Evolutionary conservation across 2,888 invertebrate species (phyloP).

Genomic region (Ornithoptera priamus): DNA sequence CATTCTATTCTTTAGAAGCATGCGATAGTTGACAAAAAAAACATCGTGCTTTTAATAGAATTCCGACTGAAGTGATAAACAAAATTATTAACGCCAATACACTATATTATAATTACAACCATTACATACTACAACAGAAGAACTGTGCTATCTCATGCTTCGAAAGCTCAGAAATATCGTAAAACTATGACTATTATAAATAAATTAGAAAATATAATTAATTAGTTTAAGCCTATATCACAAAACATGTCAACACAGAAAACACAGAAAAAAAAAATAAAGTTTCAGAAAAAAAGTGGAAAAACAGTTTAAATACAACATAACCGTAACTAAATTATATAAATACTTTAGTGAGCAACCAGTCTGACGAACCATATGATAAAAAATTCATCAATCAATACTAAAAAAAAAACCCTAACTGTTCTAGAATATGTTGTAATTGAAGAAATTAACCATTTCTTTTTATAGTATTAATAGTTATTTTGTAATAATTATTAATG

Average conservation of each 20-base stretch:
- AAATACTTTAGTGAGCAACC: slow-evolving; percentile 15
- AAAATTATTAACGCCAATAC: slow-evolving; percentile 12
- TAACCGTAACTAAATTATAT: slow-evolving; percentile 1
- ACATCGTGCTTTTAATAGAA: neutral
- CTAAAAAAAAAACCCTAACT: neutral
- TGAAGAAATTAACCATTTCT: neutral
- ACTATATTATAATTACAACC: neutral
- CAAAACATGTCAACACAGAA: slow-evolving; percentile 56
- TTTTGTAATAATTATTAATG: neutral
- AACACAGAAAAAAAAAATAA: slow-evolving; percentile 2
- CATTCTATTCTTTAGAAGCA: slow-evolving; percentile 47
- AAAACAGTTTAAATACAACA: slow-evolving; percentile 9
- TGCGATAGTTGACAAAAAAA: slow-evolving; percentile 31
- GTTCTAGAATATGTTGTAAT: neutral
- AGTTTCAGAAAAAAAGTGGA: slow-evolving; percentile 15
- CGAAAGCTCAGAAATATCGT: slow-evolving; percentile 29
- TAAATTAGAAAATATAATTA: slow-evolving; percentile 38
- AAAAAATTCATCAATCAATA: neutral
- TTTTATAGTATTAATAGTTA: neutral
- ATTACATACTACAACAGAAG: neutral
- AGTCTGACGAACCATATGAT: slow-evolving; percentile 25
- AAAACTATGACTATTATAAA: slow-evolving; percentile 30
- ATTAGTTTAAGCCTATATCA: slow-evolving; percentile 61
- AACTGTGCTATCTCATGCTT: slow-evolving; percentile 20
- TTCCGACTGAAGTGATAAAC: neutral